Evolutionary conservation across 1,140 invertebrate species (phyloP).

Genomic region (Aphelinus certus): DNA sequence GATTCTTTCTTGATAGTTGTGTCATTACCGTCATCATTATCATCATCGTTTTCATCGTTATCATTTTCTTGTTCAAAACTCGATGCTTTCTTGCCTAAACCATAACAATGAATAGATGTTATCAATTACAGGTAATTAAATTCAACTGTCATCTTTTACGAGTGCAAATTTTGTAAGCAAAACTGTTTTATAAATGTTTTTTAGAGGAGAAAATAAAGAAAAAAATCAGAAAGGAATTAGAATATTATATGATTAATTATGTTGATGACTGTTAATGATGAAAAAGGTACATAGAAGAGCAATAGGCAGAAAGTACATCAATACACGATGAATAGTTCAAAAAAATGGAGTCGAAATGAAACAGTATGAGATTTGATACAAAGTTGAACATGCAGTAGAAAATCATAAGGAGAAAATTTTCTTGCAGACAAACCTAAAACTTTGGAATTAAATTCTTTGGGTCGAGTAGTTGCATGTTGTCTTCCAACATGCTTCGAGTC

Average conservation of each 20-base stretch:
- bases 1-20: constrained; percentile 8
- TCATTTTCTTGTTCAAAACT: constrained; percentile 9
- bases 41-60: too few relatives aligned
- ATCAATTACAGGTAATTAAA: neutral
- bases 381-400: neutral
- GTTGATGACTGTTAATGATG: too few relatives aligned
- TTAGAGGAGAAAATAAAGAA: neutral
- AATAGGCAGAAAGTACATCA: neutral
- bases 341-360: constrained; percentile 3
- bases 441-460: constrained; percentile 37
- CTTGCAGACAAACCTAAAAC: constrained; percentile 42
- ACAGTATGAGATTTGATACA: neutral
- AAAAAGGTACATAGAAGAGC: too few relatives aligned
- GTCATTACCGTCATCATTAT: neutral
- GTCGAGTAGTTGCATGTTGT: constrained; percentile 29
- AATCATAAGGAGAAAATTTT: constrained; percentile 1
- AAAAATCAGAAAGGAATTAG: too few relatives aligned
- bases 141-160: neutral
- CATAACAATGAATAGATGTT: neutral
- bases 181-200: neutral
- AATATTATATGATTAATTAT: too few relatives aligned
- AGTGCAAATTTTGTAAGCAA: too few relatives aligned
- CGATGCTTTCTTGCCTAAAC: constrained; percentile 1
- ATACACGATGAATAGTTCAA: neutral
- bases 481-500: constrained; percentile 38